Evolutionary conservation across 2,888 invertebrate genomes (phyloP).

Genomic region (Meta bourneti): DNA sequence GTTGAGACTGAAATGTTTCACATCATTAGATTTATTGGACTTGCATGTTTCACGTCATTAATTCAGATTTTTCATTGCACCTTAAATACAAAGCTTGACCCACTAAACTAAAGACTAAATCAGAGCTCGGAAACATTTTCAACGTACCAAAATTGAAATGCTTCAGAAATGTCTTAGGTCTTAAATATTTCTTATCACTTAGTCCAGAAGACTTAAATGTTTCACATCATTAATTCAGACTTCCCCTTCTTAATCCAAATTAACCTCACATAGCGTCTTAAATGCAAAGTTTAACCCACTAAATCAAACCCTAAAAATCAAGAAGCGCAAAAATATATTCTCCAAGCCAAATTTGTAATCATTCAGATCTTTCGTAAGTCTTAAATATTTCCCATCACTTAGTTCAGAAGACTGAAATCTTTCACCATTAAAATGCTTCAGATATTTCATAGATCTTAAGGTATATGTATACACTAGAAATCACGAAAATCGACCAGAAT

Average conservation of each 20-base stretch:
- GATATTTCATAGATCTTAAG: too few species aligned
- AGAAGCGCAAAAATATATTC: not conserved
- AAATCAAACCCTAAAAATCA: not conserved
- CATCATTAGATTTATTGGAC: too few species aligned
- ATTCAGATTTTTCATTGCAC: too few species aligned
- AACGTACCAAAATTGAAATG: not conserved
- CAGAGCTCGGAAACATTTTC: not conserved
- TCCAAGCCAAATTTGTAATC: not conserved
- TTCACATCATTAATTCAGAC: too few species aligned
- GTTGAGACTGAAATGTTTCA: too few species aligned
- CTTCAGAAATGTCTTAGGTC: not conserved
- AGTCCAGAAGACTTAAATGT: not conserved
- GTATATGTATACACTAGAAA: too few species aligned
- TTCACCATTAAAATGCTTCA: too few species aligned
- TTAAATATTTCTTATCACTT: not conserved
- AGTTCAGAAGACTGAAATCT: too few species aligned
- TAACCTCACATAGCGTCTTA: not conserved
- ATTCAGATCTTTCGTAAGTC: not conserved
- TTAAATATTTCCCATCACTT: too few species aligned
- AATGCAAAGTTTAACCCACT: not conserved
- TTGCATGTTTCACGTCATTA: too few species aligned
- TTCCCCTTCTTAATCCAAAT: not conserved
- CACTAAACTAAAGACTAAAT: not conserved
- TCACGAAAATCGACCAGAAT: too few species aligned
- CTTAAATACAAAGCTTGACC: not conserved